Base-by-base conservation (phyloP, 2,888 invertebrate species). In the Ceriagrion tenellum region DNA sequence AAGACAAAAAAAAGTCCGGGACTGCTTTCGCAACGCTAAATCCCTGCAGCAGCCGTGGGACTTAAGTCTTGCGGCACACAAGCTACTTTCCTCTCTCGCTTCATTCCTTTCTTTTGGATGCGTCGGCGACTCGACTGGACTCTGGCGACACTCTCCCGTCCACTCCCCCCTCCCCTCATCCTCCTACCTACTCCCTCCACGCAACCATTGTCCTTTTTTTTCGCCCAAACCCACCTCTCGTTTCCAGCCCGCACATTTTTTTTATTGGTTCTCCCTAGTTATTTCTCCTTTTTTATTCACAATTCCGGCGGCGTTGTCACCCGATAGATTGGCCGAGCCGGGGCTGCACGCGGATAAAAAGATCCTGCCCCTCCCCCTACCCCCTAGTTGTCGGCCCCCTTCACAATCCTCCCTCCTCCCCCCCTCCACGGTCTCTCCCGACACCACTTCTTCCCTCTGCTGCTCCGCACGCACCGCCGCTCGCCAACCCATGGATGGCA, bases 271-370 rank as follows among this genome's bases (percentile, higher is more conserved):
- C 56, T 47, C 23, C 30, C 91, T 89, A 26, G 55, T 89, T 89
- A n/a, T 89, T 89, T 55, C 26, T 4, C 12, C 13, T 55, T 89
- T 89, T 89, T 89, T 89, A 89, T n/a, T 55, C 93, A 47, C 93
- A 93, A 93, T 93, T 93, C 93, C 93, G 69, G 40, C 47, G 93
- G 93, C 93, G 93, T 74, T 93, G 93, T 93, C 93, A 93, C 93
- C 93, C 63, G 47, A 74, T 93, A 69, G 93, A 93, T 93, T 93
- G 93, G 93, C 74, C 63, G 69, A 59, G 91, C 91, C 91, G 59
- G 8, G 59, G 93, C 63, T 93, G 69, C 93, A 35, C 81, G 35
- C 81, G 35, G 81, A 35, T 12, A 59, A 59, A 59, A 93, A 93
- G 74, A 93, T 74, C 63, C 40, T n/a, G 69, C 69, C 40, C 63